Evolutionary conservation across 2,888 invertebrate genomes (phyloP).

Genomic region (Xanthorhoe spadicearia): DNA sequence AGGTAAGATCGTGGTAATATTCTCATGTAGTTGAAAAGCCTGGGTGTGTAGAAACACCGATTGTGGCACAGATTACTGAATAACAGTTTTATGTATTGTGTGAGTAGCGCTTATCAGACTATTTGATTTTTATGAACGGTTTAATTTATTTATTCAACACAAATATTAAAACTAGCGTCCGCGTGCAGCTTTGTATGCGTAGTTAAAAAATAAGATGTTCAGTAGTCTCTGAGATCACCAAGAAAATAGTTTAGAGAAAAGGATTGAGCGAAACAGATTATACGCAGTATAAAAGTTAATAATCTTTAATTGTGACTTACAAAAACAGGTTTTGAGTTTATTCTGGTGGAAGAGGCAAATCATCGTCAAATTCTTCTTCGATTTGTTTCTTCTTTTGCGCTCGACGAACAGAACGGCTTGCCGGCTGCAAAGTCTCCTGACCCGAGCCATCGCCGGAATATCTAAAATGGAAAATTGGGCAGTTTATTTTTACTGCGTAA

Average conservation of each 20-base stretch:
- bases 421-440: conserved; percentile 59
- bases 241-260: background rate
- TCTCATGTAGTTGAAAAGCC: no score
- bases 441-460: conserved; percentile 45
- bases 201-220: background rate
- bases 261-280: background rate
- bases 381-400: conserved; percentile 61
- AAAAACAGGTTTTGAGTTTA: conserved; percentile 41
- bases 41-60: background rate
- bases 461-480: conserved; percentile 39
- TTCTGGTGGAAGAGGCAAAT: conserved; percentile 78
- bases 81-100: background rate
- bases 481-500: conserved; percentile 17
- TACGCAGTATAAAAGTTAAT: conserved; percentile 13
- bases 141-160: background rate
- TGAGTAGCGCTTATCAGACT: background rate
- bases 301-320: conserved; percentile 19
- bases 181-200: no score
- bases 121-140: background rate
- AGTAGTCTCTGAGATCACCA: background rate
- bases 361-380: conserved; percentile 75
- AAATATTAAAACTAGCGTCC: background rate
- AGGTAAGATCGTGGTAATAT: no score
- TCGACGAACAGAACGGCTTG: conserved; percentile 56
- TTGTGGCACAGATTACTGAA: background rate